Base-by-base conservation (phyloP, 2,797 vertebrate species). In the Pseudopleuronectes americanus region DNA sequence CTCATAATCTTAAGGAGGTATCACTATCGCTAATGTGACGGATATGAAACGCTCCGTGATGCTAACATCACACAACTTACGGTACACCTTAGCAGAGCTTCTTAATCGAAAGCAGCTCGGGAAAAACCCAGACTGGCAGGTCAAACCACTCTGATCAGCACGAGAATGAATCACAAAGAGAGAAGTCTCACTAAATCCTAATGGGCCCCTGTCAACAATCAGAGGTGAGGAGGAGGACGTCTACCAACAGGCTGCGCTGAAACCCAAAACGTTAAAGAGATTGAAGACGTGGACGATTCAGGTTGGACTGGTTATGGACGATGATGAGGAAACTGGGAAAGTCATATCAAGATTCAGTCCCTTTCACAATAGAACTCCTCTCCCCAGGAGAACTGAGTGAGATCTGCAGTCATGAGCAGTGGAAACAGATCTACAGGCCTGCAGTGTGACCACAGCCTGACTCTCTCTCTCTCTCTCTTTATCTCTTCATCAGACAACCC, bases 131-230 rank as follows among this genome's bases (percentile, higher is more conserved):
- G 36, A 10, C 36, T 7, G 16, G 13, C 26, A 9, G 31, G 31
- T 49, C 38, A 24, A 57, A 13, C 52, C 10, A 26, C 23, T 33
- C 68, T 43, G 24, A 86, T 84, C 58, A 54, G 53, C 14, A 16
- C 3, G 3, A 41, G 10, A 41, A 41, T 4, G 38, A 16, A 12
- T 41, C 38, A 45, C 13, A 17, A 17, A 45, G 43, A 45, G 16
- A 8, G 17, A 16, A 6, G 43, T 45, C 43, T 45, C 14, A 19
- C 17, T 45, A 19, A 45, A 45, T 45, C 43, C 19, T 47, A 52
- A 60, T 53, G 26, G 31, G 71, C 54, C 31, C 56, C 33, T 43
- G 51, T 24, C 10, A 65, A 49, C 61, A 76, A 68, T 28, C 58
- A 70, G 68, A 52, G 2, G 6, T 28, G 43, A 55, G 58, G 22